Percentiles rank a stretch among this genome's conserved stretches.
phyloP scores from a whole-genome alignment of 2,113 vertebrate genomes.

The Aleadryas rufinucha region DNA sequence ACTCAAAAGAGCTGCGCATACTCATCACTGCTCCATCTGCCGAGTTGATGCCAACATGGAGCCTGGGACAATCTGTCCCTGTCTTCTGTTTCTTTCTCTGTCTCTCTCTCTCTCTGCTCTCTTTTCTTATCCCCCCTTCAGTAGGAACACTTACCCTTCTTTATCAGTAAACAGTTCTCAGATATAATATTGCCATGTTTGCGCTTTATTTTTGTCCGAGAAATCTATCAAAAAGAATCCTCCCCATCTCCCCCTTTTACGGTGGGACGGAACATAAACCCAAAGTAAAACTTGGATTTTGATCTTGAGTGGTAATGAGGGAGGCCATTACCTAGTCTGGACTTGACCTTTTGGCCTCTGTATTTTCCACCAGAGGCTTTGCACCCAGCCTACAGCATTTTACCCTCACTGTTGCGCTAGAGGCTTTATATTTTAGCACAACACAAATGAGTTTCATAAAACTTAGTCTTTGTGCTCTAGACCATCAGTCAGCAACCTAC shows the following conservation, averaged over 20 bases:
- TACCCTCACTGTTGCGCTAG: not conserved
- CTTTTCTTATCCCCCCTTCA: not conserved
- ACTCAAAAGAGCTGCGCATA: not conserved
- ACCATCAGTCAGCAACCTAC: not conserved
- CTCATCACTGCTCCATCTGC: too few relatives aligned
- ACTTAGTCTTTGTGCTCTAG: not conserved
- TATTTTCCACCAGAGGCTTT: not conserved
- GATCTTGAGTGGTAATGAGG: not conserved
- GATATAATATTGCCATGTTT: not conserved
- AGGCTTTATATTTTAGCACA: not conserved
- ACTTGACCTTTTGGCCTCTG: not conserved
- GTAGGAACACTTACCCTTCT: not conserved
- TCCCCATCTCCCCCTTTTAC: not conserved
- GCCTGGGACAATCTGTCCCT: not conserved
- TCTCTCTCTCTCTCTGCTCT: not conserved
- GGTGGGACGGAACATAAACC: not conserved
- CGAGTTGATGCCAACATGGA: not conserved
- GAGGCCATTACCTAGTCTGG: not conserved
- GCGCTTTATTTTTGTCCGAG: accelerated
- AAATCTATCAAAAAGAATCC: not conserved
- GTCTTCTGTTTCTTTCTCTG: not conserved
- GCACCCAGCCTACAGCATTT: not conserved
- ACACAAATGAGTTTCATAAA: not conserved
- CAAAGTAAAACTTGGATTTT: not conserved
- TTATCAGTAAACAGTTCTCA: not conserved